Conservation (phyloP, 2,888 invertebrate species). For the Pollenia amentaria region DNA sequence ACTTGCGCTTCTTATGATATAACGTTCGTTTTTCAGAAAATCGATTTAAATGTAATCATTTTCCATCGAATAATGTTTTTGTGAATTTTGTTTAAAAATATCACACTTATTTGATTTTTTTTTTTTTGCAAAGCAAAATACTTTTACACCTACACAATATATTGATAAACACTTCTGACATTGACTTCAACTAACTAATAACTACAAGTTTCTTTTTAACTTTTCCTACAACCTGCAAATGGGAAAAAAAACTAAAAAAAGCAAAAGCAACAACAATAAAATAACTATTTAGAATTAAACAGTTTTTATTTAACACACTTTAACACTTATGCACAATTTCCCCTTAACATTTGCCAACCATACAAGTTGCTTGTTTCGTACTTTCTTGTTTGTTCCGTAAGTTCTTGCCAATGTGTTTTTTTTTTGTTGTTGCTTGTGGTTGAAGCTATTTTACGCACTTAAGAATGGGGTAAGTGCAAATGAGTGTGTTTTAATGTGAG, state of each 20-base stretch:
- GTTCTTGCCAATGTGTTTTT: slow-evolving; percentile 6
- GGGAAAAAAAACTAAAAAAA: background rate
- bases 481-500: background rate
- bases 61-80: no score
- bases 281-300: slow-evolving; percentile 64
- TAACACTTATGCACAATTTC: slow-evolving; percentile 67
- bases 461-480: background rate
- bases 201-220: background rate
- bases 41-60: no score
- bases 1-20: no score
- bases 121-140: no score
- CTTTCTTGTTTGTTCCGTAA: slow-evolving; percentile 1
- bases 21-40: no score
- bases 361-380: slow-evolving; percentile 16
- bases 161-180: background rate
- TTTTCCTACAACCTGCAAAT: slow-evolving; percentile 7
- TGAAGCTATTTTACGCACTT: background rate
- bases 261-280: slow-evolving; percentile 29
- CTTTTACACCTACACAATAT: no score
- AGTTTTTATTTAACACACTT: slow-evolving; percentile 58
- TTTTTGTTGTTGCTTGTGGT: no score
- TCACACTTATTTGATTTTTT: no score
- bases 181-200: slow-evolving; percentile 26
- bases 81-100: no score
- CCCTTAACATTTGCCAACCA: slow-evolving; percentile 53